These are phyloP conservation scores for Ornithoptera alexandrae DNA, from an alignment of 2,888 invertebrate species.

Conservation along the genomic window DNA sequence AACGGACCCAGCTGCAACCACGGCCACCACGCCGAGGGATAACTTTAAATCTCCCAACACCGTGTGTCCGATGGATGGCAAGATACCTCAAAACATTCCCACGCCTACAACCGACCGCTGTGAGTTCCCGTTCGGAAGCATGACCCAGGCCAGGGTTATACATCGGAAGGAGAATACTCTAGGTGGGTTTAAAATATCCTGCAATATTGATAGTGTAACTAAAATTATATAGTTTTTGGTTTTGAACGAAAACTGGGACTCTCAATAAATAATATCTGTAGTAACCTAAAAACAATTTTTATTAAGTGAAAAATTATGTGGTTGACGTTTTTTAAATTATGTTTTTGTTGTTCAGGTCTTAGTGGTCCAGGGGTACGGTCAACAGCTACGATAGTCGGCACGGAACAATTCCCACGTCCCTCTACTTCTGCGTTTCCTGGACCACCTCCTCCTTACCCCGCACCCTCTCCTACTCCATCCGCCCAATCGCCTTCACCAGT, in stretches of 20 bases:
- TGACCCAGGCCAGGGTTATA: slow-evolving; percentile 93
- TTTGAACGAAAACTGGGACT: too few relatives aligned
- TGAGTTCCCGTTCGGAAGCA: slow-evolving; percentile 93
- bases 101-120: slow-evolving; percentile 79
- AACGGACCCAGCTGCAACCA: slow-evolving; percentile 46
- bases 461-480: slow-evolving; percentile 39
- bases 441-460: slow-evolving; percentile 52
- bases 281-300: neutral
- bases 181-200: slow-evolving; percentile 45
- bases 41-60: slow-evolving; percentile 91
- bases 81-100: slow-evolving; percentile 80
- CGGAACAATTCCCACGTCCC: slow-evolving; percentile 50
- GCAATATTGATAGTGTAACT: too few relatives aligned
- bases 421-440: slow-evolving; percentile 62
- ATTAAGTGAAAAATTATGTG: neutral
- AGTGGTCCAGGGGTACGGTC: slow-evolving; percentile 36
- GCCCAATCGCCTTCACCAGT: slow-evolving; percentile 38
- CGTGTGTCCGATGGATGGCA: slow-evolving; percentile 91
- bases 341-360: slow-evolving; percentile 42
- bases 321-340: slow-evolving; percentile 1
- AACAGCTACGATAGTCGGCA: slow-evolving; percentile 47
- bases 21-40: slow-evolving; percentile 49
- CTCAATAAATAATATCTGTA: too few relatives aligned
- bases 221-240: too few relatives aligned
- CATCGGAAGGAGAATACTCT: slow-evolving; percentile 85